Evolutionary conservation across 1,140 invertebrate genomes (phyloP).

Genomic region (Rhysida immarginata): DNA sequence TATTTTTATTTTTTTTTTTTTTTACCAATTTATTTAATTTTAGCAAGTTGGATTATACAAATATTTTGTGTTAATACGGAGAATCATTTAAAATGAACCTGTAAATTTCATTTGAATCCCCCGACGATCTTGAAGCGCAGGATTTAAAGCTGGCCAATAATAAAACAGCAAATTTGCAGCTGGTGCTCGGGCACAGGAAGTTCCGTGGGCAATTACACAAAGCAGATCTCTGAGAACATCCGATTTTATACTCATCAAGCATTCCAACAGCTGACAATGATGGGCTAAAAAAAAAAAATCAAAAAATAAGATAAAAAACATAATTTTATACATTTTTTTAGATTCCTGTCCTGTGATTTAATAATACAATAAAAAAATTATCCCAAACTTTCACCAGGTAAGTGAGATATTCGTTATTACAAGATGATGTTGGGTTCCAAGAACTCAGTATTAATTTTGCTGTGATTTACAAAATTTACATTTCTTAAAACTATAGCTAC

Average conservation of each 20-base stretch:
- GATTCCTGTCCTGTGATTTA: no score
- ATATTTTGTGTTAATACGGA: not conserved
- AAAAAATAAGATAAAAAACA: not conserved
- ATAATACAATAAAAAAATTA: no score
- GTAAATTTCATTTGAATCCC: slow-evolving; percentile 76
- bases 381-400: no score
- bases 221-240: slow-evolving; percentile 83
- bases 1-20: no score
- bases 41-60: not conserved
- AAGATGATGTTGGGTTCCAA: no score
- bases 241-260: slow-evolving; percentile 79
- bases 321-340: no score
- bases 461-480: no score
- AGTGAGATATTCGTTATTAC: no score
- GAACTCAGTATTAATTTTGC: no score
- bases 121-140: slow-evolving; percentile 77
- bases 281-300: slow-evolving; percentile 44
- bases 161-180: slow-evolving; percentile 94
- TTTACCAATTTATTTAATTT: not conserved
- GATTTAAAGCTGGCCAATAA: slow-evolving; percentile 98
- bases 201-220: slow-evolving; percentile 92
- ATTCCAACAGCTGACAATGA: slow-evolving; percentile 87
- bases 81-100: slow-evolving; percentile 30
- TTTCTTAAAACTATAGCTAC: no score
- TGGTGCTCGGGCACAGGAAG: slow-evolving; percentile 69